Conservation (phyloP, 2,113 vertebrate genomes). For the Blennius ocellaris region DNA sequence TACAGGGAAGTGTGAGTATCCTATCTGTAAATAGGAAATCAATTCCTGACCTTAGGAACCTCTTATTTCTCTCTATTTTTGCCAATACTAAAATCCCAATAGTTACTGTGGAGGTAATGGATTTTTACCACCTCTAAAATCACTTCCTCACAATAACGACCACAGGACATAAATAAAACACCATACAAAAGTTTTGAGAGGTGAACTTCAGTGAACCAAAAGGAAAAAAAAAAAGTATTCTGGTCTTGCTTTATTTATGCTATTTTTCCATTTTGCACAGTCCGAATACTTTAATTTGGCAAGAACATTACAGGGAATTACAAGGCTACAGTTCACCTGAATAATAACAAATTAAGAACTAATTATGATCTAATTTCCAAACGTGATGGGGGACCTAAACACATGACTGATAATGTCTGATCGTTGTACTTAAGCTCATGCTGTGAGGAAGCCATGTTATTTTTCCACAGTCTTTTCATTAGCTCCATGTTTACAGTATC, state of each 20-base stretch:
- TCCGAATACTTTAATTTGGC: background rate
- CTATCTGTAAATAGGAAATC: slow-evolving; percentile 17
- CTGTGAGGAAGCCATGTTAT: slow-evolving; percentile 51
- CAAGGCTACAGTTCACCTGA: slow-evolving; percentile 23
- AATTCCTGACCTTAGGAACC: slow-evolving; percentile 14
- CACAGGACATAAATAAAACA: background rate
- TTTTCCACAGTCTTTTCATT: slow-evolving; percentile 61
- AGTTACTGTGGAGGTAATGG: background rate
- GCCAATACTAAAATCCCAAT: slow-evolving; percentile 15
- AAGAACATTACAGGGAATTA: background rate
- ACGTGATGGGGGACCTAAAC: slow-evolving; percentile 27
- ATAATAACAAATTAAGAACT: slow-evolving; percentile 38
- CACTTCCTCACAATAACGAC: slow-evolving; percentile 3
- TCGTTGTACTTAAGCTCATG: slow-evolving; percentile 18
- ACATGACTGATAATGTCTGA: slow-evolving; percentile 38
- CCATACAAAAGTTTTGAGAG: background rate
- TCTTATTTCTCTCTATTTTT: slow-evolving; percentile 8
- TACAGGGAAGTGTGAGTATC: background rate
- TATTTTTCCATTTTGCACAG: background rate
- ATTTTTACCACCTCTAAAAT: slow-evolving; percentile 8
- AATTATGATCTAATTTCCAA: slow-evolving; percentile 46
- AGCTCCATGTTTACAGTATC: slow-evolving; percentile 56
- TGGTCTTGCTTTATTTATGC: background rate
- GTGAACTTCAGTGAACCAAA: background rate
- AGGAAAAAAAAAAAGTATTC: slow-evolving; percentile 3